phyloP scores from a whole-genome alignment of 2,113 vertebrate species.

The Carassius carassius region DNA sequence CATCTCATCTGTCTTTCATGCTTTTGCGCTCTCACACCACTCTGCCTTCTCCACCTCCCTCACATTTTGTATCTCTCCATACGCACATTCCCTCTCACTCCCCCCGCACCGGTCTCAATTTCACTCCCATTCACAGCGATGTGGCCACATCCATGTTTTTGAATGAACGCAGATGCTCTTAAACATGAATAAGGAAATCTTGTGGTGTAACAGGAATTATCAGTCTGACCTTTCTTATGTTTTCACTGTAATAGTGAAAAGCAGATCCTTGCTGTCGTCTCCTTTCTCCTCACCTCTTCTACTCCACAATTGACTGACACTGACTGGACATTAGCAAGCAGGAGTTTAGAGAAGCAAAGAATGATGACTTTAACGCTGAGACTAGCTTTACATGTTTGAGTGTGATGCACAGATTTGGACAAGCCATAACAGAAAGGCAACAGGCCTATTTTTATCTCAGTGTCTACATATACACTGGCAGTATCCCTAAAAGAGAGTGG shows the following conservation, averaged over 20 bases:
- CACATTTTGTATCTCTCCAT: not conserved
- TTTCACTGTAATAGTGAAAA: slow-evolving; percentile 1
- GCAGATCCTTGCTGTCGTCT: not conserved
- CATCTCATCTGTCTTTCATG: slow-evolving; percentile 20
- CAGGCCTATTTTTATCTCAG: slow-evolving; percentile 67
- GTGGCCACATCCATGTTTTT: not conserved
- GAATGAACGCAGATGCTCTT: not conserved
- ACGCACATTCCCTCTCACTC: slow-evolving; percentile 2
- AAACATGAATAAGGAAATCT: slow-evolving; percentile 8
- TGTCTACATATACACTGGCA: slow-evolving; percentile 62
- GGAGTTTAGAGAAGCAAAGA: slow-evolving; percentile 53
- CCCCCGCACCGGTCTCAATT: not conserved
- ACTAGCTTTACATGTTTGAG: slow-evolving; percentile 13
- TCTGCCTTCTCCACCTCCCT: not conserved
- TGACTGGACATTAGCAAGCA: slow-evolving; percentile 37
- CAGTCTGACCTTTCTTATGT: not conserved
- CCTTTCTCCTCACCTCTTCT: not conserved
- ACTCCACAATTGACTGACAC: slow-evolving; percentile 1
- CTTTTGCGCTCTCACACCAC: slow-evolving; percentile 27
- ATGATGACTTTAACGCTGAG: slow-evolving; percentile 45
- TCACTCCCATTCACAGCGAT: slow-evolving; percentile 28
- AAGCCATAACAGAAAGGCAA: slow-evolving; percentile 65
- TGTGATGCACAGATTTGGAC: slow-evolving; percentile 44
- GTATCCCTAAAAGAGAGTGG: slow-evolving; percentile 49
- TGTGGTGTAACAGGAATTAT: not conserved